Percentiles rank a stretch among this genome's conserved stretches.
Evolutionary conservation across 2,113 vertebrate species (phyloP).

Genomic region (Brachyhypopomus occidentalis): DNA sequence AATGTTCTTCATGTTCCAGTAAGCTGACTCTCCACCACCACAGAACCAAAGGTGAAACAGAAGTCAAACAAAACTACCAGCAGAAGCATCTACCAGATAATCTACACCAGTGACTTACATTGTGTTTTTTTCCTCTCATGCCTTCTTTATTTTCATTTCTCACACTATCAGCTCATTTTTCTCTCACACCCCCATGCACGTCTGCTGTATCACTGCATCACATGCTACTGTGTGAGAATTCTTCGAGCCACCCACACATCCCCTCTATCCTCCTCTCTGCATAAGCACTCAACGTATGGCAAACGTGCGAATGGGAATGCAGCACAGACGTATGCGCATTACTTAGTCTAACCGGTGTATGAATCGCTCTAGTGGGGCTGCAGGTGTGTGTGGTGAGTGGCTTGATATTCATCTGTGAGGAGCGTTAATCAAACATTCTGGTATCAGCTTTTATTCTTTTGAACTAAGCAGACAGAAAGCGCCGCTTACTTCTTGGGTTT

Average conservation of each 20-base stretch:
- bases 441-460: constrained; percentile 47
- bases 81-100: constrained; percentile 11
- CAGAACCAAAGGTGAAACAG: constrained; percentile 46
- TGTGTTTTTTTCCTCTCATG: neutral
- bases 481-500: constrained; percentile 49
- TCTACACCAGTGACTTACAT: neutral
- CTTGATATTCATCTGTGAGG: constrained; percentile 48
- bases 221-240: constrained; percentile 24
- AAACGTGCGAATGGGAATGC: constrained; percentile 28
- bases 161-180: neutral
- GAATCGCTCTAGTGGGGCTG: constrained; percentile 25
- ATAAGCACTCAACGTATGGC: constrained; percentile 9
- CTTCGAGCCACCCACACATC: constrained; percentile 23
- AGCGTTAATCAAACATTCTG: constrained; percentile 43
- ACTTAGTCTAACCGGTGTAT: constrained; percentile 34
- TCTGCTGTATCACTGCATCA: neutral
- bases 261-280: constrained; percentile 20
- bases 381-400: constrained; percentile 39
- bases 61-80: constrained; percentile 38
- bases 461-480: constrained; percentile 49
- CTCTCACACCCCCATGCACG: neutral
- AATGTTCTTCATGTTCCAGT: constrained; percentile 47
- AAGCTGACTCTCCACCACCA: constrained; percentile 45
- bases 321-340: constrained; percentile 8
- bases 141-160: neutral